Evolutionary conservation across 2,888 invertebrate genomes (phyloP).

Genomic region (Spodoptera littoralis): DNA sequence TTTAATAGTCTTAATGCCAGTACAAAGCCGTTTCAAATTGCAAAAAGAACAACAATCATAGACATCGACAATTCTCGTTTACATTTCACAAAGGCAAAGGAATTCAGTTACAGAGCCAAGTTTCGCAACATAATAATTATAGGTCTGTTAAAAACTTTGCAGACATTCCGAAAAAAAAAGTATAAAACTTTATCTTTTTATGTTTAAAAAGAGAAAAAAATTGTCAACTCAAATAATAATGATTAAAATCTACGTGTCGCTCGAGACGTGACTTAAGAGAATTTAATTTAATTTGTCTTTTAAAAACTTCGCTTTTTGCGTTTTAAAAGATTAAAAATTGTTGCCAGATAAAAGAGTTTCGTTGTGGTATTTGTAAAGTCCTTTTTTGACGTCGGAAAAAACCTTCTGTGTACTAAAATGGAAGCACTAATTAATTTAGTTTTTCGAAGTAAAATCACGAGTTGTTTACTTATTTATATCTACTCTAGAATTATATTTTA

Average conservation of each 20-base stretch:
- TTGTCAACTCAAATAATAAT: constrained; percentile 41
- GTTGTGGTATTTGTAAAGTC: constrained; percentile 25
- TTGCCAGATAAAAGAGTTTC: constrained; percentile 41
- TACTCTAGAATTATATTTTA: too few relatives aligned
- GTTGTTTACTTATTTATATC: too few relatives aligned
- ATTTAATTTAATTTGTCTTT: constrained; percentile 60
- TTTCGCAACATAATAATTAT: constrained; percentile 52
- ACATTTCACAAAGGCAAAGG: constrained; percentile 52
- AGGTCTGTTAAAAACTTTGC: constrained; percentile 49
- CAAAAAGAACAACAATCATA: constrained; percentile 11
- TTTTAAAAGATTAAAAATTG: constrained; percentile 55
- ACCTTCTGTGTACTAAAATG: constrained; percentile 32
- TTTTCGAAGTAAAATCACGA: constrained; percentile 15
- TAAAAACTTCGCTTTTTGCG: constrained; percentile 47
- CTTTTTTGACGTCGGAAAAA: constrained; percentile 20
- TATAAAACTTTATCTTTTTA: constrained; percentile 36
- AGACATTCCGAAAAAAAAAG: constrained; percentile 52
- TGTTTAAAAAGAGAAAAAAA: constrained; percentile 27
- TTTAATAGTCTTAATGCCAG: too few relatives aligned
- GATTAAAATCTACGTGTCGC: constrained; percentile 60
- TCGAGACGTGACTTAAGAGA: constrained; percentile 54
- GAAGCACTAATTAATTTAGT: constrained; percentile 36
- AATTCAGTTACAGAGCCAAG: constrained; percentile 41
- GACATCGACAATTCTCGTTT: constrained; percentile 30
- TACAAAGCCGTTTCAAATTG: too few relatives aligned